A percentile compares a stretch with the other conserved stretches of the same genome.
Evolutionary conservation across 2,888 invertebrate genomes (phyloP).

Genomic region (Tortrix viridana): DNA sequence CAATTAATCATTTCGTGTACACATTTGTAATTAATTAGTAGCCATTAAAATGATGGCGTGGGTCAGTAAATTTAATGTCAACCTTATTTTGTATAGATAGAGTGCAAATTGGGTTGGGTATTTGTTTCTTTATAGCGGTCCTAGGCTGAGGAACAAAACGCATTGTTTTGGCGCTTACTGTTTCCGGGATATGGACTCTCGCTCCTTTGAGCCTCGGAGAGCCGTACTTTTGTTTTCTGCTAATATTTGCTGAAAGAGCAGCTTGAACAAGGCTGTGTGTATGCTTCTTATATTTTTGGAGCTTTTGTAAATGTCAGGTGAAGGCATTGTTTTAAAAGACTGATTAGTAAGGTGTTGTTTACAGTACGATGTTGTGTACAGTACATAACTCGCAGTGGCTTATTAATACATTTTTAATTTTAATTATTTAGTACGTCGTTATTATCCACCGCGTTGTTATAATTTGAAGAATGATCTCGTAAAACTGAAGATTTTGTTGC

Average conservation of each 20-base stretch:
- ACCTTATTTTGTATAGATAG: constrained; percentile 6
- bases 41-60: constrained; percentile 22
- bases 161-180: constrained; percentile 27
- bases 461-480: no score
- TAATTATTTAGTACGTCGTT: no score
- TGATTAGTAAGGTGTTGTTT: no score
- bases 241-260: constrained; percentile 23
- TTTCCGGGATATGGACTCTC: constrained; percentile 31
- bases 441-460: no score
- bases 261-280: neutral
- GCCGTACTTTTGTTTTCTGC: constrained; percentile 12
- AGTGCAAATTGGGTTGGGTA: constrained; percentile 23
- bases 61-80: neutral
- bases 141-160: constrained; percentile 21
- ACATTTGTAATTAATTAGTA: constrained; percentile 30
- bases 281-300: neutral
- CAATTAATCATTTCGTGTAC: constrained; percentile 27
- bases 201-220: constrained; percentile 22
- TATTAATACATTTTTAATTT: no score
- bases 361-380: no score
- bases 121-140: constrained; percentile 19
- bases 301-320: no score
- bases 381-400: no score
- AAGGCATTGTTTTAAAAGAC: no score
- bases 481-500: constrained; percentile 1